Evolutionary conservation across 1,140 invertebrate species (phyloP).

Genomic region (Drosophila bifasciata): DNA sequence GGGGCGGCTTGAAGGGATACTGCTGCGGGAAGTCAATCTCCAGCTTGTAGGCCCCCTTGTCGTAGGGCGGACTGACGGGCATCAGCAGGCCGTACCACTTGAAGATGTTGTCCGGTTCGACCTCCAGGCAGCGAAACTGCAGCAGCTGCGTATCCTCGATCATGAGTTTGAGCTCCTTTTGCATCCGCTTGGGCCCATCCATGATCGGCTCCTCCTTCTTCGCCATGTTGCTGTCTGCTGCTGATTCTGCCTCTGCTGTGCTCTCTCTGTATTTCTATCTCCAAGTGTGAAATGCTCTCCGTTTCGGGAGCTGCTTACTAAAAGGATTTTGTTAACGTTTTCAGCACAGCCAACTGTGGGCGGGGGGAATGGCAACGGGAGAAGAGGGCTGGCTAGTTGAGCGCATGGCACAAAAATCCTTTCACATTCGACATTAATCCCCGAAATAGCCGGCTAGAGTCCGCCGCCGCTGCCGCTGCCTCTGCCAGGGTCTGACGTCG

Average conservation of each 20-base stretch:
- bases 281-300: constrained; percentile 1
- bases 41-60: constrained; percentile 98
- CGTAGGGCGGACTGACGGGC: constrained; percentile 97
- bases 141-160: constrained; percentile 92
- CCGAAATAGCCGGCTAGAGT: constrained; percentile 67
- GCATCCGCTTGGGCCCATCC: constrained; percentile 88
- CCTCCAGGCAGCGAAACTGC: constrained; percentile 93
- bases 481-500: constrained; percentile 38
- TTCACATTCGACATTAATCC: constrained; percentile 82
- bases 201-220: constrained; percentile 82
- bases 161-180: constrained; percentile 93
- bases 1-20: constrained; percentile 99
- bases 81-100: constrained; percentile 97
- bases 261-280: no score
- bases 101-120: constrained; percentile 95
- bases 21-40: constrained; percentile 99
- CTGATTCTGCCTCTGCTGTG: neutral
- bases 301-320: neutral
- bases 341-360: constrained; percentile 32
- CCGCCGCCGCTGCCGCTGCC: neutral
- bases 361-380: constrained; percentile 2
- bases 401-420: constrained; percentile 56
- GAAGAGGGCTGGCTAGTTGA: constrained; percentile 8
- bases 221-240: constrained; percentile 18
- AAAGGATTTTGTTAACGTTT: constrained; percentile 28